Conservation (phyloP, 2,797 vertebrate species). For the Enteromius paludinosus region DNA sequence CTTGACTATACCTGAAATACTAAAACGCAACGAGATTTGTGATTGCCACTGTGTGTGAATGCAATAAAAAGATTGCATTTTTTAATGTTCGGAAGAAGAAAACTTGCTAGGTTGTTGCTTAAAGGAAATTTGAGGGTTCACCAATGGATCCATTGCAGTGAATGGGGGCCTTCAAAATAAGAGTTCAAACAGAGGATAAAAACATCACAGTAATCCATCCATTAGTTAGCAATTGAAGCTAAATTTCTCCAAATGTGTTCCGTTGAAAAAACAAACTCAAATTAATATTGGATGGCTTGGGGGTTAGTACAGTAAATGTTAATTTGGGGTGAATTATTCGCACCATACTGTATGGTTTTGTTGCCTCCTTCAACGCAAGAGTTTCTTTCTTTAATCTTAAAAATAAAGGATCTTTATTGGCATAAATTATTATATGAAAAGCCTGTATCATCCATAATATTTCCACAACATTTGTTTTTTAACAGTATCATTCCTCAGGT, state of each 20-base stretch:
- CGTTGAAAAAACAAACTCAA: not conserved
- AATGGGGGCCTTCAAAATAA: not conserved
- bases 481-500: not conserved
- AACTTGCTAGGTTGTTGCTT: not conserved
- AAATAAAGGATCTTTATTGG: not conserved
- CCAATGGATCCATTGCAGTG: not conserved
- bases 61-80: not conserved
- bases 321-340: not conserved
- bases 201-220: not conserved
- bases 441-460: not conserved
- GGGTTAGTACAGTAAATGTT: not conserved
- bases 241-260: not conserved
- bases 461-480: not conserved
- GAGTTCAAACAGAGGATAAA: not conserved
- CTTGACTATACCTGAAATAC: slow-evolving; percentile 7
- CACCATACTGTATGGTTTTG: not conserved
- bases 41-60: not conserved
- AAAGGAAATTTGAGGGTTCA: not conserved
- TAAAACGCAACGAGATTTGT: not conserved
- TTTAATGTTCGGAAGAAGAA: not conserved
- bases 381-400: not conserved
- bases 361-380: not conserved
- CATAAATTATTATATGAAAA: not conserved
- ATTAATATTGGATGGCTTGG: not conserved
- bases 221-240: not conserved